Evolutionary conservation across 2,888 invertebrate genomes (phyloP).

Genomic region (Drosophila austrosaltans): DNA sequence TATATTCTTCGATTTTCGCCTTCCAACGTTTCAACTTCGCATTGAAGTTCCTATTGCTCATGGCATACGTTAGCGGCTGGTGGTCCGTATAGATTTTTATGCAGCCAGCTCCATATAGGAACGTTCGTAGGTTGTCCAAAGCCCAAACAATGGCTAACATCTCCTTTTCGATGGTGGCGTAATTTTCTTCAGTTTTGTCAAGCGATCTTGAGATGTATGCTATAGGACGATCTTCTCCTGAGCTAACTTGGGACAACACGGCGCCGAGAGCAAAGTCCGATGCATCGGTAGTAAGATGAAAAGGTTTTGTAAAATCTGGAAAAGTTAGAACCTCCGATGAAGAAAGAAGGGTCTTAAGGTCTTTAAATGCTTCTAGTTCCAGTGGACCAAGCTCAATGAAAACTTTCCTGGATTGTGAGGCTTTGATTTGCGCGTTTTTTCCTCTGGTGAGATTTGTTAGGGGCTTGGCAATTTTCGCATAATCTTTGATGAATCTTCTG

Average conservation of each 20-base stretch:
- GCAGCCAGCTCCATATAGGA: neutral
- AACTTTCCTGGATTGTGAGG: constrained; percentile 36
- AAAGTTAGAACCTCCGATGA: constrained; percentile 32
- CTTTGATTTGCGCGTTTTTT: constrained; percentile 32
- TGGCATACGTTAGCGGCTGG: too few relatives aligned
- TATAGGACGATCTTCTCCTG: constrained; percentile 1
- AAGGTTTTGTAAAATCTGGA: constrained; percentile 30
- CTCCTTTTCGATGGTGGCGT: too few relatives aligned
- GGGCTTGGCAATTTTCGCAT: constrained; percentile 37
- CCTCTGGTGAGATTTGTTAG: constrained; percentile 45
- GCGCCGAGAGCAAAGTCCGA: constrained; percentile 25
- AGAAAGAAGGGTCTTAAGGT: constrained; percentile 24
- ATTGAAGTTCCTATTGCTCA: too few relatives aligned
- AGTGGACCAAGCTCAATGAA: constrained; percentile 25
- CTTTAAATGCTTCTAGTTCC: constrained; percentile 21
- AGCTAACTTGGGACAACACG: constrained; percentile 6
- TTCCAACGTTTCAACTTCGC: too few relatives aligned
- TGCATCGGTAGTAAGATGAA: constrained; percentile 27
- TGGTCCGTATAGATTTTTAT: too few relatives aligned
- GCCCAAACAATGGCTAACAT: constrained; percentile 20
- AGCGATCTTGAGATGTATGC: neutral
- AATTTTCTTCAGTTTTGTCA: neutral
- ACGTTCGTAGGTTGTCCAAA: constrained; percentile 6
- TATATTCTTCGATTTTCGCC: too few relatives aligned
- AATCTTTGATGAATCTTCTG: too few relatives aligned